Conservation (phyloP, 2,113 vertebrate species). For the Paracanthobrama guichenoti region DNA sequence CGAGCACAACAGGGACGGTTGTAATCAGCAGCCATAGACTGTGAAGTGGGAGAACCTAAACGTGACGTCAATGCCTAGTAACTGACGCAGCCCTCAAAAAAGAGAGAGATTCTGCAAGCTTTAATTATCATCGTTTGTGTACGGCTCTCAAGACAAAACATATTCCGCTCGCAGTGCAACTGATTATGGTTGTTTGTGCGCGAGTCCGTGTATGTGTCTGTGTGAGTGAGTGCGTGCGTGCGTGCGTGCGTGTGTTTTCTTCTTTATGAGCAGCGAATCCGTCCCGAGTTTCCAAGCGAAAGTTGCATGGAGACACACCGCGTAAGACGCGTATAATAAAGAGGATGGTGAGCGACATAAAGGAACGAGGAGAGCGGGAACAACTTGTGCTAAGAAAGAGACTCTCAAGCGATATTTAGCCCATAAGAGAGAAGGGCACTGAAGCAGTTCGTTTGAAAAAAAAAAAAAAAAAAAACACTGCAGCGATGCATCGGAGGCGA, state of each 20-base stretch:
- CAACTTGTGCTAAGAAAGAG: slow-evolving; percentile 35
- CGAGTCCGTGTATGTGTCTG: slow-evolving; percentile 7
- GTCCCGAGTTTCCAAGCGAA: slow-evolving; percentile 67
- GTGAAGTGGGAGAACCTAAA: slow-evolving; percentile 91
- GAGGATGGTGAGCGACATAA: slow-evolving; percentile 55
- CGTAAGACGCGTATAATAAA: slow-evolving; percentile 56
- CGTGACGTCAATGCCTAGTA: slow-evolving; percentile 82
- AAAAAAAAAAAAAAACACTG: slow-evolving; percentile 73
- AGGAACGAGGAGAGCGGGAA: slow-evolving; percentile 41
- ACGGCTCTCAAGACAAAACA: slow-evolving; percentile 46
- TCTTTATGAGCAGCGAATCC: slow-evolving; percentile 53
- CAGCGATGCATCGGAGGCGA: slow-evolving; percentile 81
- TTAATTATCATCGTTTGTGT: slow-evolving; percentile 79
- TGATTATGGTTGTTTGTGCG: not conserved
- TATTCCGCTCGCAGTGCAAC: slow-evolving; percentile 15
- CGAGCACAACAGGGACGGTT: slow-evolving; percentile 78
- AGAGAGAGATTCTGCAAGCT: slow-evolving; percentile 81
- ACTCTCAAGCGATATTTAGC: slow-evolving; percentile 9
- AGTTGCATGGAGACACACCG: slow-evolving; percentile 67
- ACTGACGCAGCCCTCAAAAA: slow-evolving; percentile 86
- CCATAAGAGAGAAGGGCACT: slow-evolving; percentile 38
- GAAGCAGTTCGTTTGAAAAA: slow-evolving; percentile 71
- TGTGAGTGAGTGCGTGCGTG: not conserved
- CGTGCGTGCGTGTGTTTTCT: slow-evolving; percentile 8
- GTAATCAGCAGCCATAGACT: slow-evolving; percentile 88